phyloP scores from a whole-genome alignment of 2,113 vertebrate genomes.

The Pandion haliaetus region DNA sequence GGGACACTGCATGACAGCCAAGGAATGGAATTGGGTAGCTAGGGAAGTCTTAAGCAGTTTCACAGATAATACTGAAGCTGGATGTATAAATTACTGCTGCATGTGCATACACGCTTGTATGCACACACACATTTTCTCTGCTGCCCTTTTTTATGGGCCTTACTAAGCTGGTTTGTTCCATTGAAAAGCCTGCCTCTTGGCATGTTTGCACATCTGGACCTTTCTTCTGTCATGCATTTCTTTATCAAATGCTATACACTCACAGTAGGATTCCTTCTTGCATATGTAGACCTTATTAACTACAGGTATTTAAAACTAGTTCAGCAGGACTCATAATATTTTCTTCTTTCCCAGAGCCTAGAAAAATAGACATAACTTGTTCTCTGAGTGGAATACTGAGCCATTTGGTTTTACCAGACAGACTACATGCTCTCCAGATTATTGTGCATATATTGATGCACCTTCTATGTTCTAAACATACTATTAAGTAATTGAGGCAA shows the following conservation, averaged over 20 bases:
- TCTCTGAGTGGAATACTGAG: not conserved
- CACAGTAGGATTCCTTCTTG: not conserved
- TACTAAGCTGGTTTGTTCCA: not conserved
- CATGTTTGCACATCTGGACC: constrained; percentile 3
- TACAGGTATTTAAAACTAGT: not conserved
- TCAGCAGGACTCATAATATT: not conserved
- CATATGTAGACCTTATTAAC: not conserved
- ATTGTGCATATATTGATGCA: not conserved
- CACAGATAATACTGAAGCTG: not conserved
- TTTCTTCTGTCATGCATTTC: not conserved
- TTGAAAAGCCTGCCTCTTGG: not conserved
- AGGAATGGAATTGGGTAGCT: not conserved
- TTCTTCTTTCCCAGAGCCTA: not conserved
- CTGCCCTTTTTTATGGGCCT: not conserved
- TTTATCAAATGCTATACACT: not conserved
- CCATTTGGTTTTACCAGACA: not conserved
- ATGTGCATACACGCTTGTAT: not conserved
- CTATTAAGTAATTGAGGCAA: not conserved
- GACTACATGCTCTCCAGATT: not conserved
- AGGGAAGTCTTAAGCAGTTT: not conserved
- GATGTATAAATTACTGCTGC: not conserved
- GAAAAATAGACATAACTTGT: not conserved
- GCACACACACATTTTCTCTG: not conserved
- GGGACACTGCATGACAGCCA: not conserved
- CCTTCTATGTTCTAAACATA: not conserved